phyloP scores from a whole-genome alignment of 2,113 vertebrate species.

The Dendrocopos noguchii region DNA sequence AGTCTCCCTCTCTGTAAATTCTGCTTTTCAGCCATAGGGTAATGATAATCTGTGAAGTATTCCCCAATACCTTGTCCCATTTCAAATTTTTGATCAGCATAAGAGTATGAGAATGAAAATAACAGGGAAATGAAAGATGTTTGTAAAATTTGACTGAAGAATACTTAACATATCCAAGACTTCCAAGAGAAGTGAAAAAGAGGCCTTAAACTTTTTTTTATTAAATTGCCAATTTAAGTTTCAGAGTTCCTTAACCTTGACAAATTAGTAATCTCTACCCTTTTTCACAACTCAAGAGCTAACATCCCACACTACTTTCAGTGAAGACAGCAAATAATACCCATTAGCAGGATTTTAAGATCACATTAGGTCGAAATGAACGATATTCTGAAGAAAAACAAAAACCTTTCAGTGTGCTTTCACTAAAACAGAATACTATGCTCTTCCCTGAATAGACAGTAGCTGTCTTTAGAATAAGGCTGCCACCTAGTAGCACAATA shows the following conservation, averaged over 20 bases:
- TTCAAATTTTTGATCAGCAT: not conserved
- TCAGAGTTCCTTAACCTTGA: not conserved
- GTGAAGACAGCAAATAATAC: not conserved
- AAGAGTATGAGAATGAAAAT: not conserved
- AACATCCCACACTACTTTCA: not conserved
- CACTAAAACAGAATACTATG: not conserved
- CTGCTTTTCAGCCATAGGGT: not conserved
- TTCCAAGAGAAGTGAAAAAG: not conserved
- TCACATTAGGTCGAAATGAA: not conserved
- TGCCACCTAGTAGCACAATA: slow-evolving; percentile 48
- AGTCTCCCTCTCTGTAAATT: not conserved
- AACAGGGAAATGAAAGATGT: not conserved
- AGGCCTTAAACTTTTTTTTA: not conserved
- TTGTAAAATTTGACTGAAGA: not conserved
- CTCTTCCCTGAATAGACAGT: not conserved
- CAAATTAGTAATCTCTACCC: not conserved
- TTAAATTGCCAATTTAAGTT: not conserved
- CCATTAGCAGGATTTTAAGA: not conserved
- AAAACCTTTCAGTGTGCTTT: not conserved
- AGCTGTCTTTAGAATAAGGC: not conserved
- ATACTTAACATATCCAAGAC: not conserved
- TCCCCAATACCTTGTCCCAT: not conserved
- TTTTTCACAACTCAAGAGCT: not conserved
- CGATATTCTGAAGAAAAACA: not conserved
- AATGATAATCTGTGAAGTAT: not conserved